Evolutionary conservation across 2,113 vertebrate genomes (phyloP).

Genomic region (Sylvietta virens): DNA sequence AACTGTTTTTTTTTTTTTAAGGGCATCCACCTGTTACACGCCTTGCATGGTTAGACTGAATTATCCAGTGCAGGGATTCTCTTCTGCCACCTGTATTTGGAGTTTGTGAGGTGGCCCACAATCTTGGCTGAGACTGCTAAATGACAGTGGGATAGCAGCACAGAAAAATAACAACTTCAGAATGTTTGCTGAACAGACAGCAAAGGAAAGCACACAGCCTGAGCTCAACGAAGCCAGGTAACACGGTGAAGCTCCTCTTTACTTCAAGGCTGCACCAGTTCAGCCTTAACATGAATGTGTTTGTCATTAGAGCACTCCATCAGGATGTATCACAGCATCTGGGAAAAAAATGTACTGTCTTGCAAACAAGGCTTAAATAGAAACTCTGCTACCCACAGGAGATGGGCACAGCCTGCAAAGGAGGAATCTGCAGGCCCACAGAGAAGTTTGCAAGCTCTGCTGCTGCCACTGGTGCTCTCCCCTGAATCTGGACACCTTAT

Average conservation of each 20-base stretch:
- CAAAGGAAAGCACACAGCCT: background rate
- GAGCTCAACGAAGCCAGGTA: background rate
- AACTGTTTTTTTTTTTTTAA: background rate
- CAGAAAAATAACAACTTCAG: background rate
- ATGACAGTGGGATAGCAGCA: background rate
- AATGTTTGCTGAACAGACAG: background rate
- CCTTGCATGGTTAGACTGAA: background rate
- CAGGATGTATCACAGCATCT: background rate
- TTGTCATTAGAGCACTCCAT: background rate
- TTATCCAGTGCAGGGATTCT: background rate
- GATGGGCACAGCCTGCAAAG: background rate
- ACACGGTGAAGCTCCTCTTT: background rate
- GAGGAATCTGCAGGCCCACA: rapidly evolving
- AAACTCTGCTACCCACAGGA: background rate
- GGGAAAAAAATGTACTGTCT: background rate
- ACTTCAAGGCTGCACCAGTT: background rate
- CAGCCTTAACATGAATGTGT: background rate
- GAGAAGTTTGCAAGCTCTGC: background rate
- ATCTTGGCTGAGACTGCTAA: background rate
- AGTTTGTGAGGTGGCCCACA: background rate
- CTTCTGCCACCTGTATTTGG: background rate
- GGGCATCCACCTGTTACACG: background rate
- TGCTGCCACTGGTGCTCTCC: background rate
- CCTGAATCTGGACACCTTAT: background rate
- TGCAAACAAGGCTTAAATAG: background rate